Evolutionary conservation across 2,888 invertebrate genomes (phyloP).

Genomic region (Eilema caniola): DNA sequence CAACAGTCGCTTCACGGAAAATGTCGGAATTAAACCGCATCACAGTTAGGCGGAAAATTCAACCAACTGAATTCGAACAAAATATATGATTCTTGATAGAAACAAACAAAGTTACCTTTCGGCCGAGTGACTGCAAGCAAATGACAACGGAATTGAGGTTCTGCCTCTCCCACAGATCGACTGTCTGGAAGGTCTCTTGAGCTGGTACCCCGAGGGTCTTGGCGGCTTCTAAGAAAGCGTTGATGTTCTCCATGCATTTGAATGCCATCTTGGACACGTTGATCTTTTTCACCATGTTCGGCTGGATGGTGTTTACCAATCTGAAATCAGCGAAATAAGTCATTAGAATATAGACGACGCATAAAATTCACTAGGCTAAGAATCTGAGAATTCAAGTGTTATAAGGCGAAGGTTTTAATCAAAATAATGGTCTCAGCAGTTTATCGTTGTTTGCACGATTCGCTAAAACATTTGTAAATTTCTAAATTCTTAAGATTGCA

Average conservation of each 20-base stretch:
- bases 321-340: constrained; percentile 80
- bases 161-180: constrained; percentile 98
- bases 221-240: constrained; percentile 95
- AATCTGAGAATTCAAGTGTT: not conserved
- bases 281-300: constrained; percentile 96
- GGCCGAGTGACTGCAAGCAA: constrained; percentile 96
- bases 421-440: not conserved
- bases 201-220: constrained; percentile 95
- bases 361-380: not conserved
- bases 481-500: not conserved
- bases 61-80: too few relatives aligned
- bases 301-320: constrained; percentile 94
- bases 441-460: not conserved
- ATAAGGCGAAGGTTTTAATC: not conserved
- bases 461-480: not conserved
- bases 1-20: too few relatives aligned
- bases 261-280: constrained; percentile 97
- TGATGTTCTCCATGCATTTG: constrained; percentile 99
- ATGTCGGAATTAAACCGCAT: too few relatives aligned
- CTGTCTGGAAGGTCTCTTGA: constrained; percentile 98
- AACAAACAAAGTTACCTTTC: constrained; percentile 90
- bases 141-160: constrained; percentile 98
- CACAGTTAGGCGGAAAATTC: too few relatives aligned
- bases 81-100: too few relatives aligned
- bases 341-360: not conserved